phyloP scores from a whole-genome alignment of 37 sponge, comb jelly and placozoan genomes.

The Agelas oroides region DNA sequence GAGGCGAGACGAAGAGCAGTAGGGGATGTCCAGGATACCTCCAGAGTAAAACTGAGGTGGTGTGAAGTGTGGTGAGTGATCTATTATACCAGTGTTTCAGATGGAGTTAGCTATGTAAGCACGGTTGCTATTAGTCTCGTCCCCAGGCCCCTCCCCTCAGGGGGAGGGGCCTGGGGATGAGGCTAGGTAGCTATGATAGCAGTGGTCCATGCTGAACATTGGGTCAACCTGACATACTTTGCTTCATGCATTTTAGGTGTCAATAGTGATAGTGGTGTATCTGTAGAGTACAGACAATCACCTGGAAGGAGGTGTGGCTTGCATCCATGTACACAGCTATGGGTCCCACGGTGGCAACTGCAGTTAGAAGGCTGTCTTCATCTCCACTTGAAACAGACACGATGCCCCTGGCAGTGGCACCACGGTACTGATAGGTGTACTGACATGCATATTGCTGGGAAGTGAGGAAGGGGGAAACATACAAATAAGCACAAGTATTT shows the following conservation, averaged over 20 bases:
- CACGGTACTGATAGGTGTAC: constrained; percentile 29
- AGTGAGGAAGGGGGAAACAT: constrained; percentile 19
- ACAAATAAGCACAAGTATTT: no score
- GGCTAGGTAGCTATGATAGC: no score
- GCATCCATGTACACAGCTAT: background rate
- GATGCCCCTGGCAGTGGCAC: constrained; percentile 57
- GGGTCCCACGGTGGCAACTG: constrained; percentile 7
- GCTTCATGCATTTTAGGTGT: no score
- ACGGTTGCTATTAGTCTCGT: constrained; percentile 50
- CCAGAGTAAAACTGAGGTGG: constrained; percentile 29
- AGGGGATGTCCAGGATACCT: constrained; percentile 49
- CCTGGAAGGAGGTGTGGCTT: constrained; percentile 6
- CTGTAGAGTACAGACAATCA: no score
- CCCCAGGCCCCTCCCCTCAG: no score
- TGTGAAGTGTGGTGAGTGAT: no score
- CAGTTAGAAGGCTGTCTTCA: constrained; percentile 31
- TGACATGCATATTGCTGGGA: constrained; percentile 54
- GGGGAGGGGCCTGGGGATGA: no score
- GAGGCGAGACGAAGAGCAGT: constrained; percentile 31
- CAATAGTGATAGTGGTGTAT: no score
- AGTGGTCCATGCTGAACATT: no score
- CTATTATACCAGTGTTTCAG: constrained; percentile 55
- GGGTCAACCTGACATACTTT: no score
- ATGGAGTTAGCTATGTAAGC: constrained; percentile 46
- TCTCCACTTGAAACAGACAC: constrained; percentile 29